Conservation (phyloP, 2,113 vertebrate species). For the Gopherus evgoodei region DNA sequence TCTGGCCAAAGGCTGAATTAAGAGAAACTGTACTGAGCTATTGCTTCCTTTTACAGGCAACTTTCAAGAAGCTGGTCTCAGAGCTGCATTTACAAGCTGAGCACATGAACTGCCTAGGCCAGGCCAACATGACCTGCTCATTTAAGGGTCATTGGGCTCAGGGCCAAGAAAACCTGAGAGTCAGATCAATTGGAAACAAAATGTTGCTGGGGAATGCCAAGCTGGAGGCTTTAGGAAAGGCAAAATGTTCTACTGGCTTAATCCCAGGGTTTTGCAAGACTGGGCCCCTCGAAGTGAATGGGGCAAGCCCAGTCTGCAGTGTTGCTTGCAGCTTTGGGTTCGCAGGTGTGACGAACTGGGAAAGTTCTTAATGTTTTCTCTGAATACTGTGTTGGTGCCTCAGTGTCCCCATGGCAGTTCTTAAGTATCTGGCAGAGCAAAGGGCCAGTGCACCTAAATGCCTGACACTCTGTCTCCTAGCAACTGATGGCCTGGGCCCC, state of each 20-base stretch:
- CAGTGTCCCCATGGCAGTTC: no score
- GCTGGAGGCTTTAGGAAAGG: neutral
- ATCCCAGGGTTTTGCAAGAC: neutral
- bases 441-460: no score
- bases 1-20: neutral
- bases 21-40: neutral
- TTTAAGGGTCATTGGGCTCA: neutral
- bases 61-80: neutral
- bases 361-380: no score
- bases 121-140: neutral
- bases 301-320: no score
- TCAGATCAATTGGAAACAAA: neutral
- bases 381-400: no score
- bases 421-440: no score
- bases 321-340: fast-evolving
- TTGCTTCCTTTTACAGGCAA: neutral
- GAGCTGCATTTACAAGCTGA: neutral
- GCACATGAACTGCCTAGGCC: neutral
- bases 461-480: no score
- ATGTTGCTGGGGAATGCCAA: neutral
- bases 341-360: no score
- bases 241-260: neutral
- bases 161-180: neutral
- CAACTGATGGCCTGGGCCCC: no score
- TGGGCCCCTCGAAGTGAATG: neutral